Evolutionary conservation across 2,113 vertebrate genomes (phyloP), one percentile per base, ranked within the genome.

Genomic region (Galemys pyrenaicus): DNA sequence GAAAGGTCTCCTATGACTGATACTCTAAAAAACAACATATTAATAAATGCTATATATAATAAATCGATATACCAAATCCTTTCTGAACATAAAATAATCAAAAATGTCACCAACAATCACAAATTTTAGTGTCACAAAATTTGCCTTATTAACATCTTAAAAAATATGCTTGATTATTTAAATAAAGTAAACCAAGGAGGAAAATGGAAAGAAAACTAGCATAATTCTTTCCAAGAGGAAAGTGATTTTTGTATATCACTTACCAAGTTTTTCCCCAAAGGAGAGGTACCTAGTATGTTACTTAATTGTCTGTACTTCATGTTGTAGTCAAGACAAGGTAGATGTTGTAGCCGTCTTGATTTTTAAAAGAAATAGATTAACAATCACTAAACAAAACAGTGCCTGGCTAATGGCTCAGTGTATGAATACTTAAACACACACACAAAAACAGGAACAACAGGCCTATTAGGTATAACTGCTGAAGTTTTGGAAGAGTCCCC

Each of bases 81-180:
- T 49, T 78, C 20, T 4, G 88, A 80, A 64, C 17, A 81, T 13
- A 74, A 75, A 88, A 91, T 28, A 93, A 73, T 87, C 41, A 81
- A 95, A 94, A 92, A 92, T 77, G 78, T 71, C 68, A 84, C 65
- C 13, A 89, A 7, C 35, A 39, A 71, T 54, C 77, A 75, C 93
- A 94, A 95, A 84, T 22, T 88, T 89, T 46, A 85, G 19, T 91
- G 32, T 71, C 44, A 87, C 70, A 93, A 91, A 92, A 86, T 85
- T 71, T 81, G 65, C 37, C 71, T 82, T 56, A 67, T 64, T 65
- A 94, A 78, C 13, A 94, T 71, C 32, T 75, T 86, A 92, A 65
- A 51, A 91, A 89, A 81, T 70, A 85, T 28, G 22, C 64, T 56
- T 58, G 46, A 32, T 54, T 65, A 58, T 46, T 56, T 65, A 94